Percentiles rank a stretch among this genome's conserved stretches.
Conservation (phyloP, 2,888 invertebrate species). For the Euzophera pinguis region DNA sequence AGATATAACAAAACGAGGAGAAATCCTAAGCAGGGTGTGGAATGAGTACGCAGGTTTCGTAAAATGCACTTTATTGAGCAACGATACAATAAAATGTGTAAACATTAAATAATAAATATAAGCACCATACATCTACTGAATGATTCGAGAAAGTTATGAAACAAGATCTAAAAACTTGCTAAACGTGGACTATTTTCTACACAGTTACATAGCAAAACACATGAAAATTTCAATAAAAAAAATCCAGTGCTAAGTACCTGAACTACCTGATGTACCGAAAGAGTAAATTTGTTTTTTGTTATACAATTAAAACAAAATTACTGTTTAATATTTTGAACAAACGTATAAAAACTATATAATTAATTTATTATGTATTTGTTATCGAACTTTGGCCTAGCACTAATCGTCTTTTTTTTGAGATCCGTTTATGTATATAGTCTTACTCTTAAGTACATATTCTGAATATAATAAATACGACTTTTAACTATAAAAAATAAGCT, state of each 20-base stretch:
- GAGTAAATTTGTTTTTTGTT: no score
- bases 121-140: slow-evolving; percentile 5
- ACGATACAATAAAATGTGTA: slow-evolving; percentile 18
- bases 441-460: neutral
- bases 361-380: no score
- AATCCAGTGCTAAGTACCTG: no score
- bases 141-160: no score
- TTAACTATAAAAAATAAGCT: neutral
- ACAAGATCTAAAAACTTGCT: no score
- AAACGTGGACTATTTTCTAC: no score
- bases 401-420: neutral
- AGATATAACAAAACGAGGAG: slow-evolving; percentile 23
- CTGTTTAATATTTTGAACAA: neutral
- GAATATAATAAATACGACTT: neutral
- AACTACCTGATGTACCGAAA: no score
- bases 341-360: no score
- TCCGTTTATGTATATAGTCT: neutral
- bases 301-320: no score
- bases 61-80: slow-evolving; percentile 16
- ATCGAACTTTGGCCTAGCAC: no score
- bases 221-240: no score
- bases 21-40: slow-evolving; percentile 23
- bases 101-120: slow-evolving; percentile 3
- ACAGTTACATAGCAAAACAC: neutral
- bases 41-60: slow-evolving; percentile 31